Evolutionary conservation across 1,140 invertebrate species (phyloP), one percentile per base, ranked within the genome.

Genomic region (Antheraea mylitta): DNA sequence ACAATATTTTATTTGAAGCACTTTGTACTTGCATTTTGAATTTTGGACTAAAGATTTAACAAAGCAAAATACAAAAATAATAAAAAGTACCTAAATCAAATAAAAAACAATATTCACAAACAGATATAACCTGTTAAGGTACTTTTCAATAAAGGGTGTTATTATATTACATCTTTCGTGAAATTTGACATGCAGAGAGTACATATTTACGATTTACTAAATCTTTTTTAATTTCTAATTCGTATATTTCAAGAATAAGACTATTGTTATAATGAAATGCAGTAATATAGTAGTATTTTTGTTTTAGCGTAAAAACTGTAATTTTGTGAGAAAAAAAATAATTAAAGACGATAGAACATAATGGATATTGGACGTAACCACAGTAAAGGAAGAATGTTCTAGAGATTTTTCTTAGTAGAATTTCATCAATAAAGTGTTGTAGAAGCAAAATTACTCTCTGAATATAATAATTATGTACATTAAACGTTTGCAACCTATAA

Each of bases 21-120:
- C 71, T 72, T 69, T 72, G 67, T 69, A 72, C 71, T 72, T 65
- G 67, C 71, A 58, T 72, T 69, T 69, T 58, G 67, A 72, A 72
- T 66, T 22, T 65, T 22, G 42, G 45, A 19, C 42, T 18, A 53
- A 53, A 53, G 45, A 53, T 53, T 30, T 53, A 53, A 53, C 45
- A 13, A 53, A 53, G 45, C 45, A 1, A 53, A 53, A 53, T 53
- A 53, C 16, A 53, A 16, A 53, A 53, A 30, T 30, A 53, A 53
- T 53, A 2, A 53, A 53, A 42, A 42, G 38, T 42, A 42, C 7
- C 7, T 10, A 13, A 13, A 53, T 16, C 7, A 53, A 53, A 53
- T n/a, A 53, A 53, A 13, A 53, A 53, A 53, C 16, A 53, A 53
- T 53, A 53, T 53, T 53, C 45, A 13, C 16, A 53, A 7, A 0